Evolutionary conservation across 2,113 vertebrate genomes (phyloP), one percentile per base, ranked within the genome.

Genomic region (Poeciliopsis prolifica): DNA sequence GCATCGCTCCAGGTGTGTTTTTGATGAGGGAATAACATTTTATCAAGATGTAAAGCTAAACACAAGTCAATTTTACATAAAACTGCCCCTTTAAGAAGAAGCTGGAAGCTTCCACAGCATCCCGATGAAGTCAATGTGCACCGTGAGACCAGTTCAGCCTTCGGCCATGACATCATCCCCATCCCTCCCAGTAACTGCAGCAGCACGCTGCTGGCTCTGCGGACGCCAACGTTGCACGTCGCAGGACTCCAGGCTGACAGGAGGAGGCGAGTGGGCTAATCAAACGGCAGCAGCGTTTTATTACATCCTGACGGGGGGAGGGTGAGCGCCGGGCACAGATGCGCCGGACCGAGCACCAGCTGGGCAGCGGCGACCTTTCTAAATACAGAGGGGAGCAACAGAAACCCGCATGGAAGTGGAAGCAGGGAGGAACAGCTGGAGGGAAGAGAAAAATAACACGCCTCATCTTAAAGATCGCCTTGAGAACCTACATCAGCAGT

Each of bases 281-380:
- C 83, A 89, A 81, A 79, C 72, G 0, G 13, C 40, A 1, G 51
- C 14, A 35, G 15, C 24, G 83, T 77, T 87, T 85, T 28, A 85
- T 72, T 68, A 82, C 80, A 74, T 79, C 75, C 65, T 65, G 64
- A 69, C 48, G 63, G 66, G 13, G 11, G 33, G 48, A 69, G 61
- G 14, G 28, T 62, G 48, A 40, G 29, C 61, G 29, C 62, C 11
- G 13, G 4, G 70, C 26, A 0, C 44, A 51, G 28, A 30, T 61
- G 66, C 26, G 51, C 48, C 29, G 48, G 26, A 2, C 48, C 0
- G n/a, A 82, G 35, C 65, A 77, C 22, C 76, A 87, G 76, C 75
- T 81, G 83, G 81, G 60, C 63, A 31, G 68, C 7, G 61, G 74
- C 80, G 79, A 84, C 75, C 82, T 85, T 83, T 83, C 62, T 29